These are phyloP conservation scores for Spicauda simplicius DNA, from an alignment of 2,888 invertebrate species.

Conservation along the genomic window DNA sequence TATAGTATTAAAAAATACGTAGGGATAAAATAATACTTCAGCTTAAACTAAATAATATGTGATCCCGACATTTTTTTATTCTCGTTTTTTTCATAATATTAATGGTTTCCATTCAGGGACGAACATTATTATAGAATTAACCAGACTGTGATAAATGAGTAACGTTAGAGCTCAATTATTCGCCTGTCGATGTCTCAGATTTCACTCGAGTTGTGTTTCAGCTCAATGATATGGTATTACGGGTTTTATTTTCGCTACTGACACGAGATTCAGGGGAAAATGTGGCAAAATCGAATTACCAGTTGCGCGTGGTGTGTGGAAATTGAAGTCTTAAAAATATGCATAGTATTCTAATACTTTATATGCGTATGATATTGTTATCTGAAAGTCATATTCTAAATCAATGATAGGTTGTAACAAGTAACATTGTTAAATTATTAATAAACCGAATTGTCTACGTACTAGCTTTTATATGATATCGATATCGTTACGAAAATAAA, in stretches of 20 bases:
- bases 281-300: slow-evolving; percentile 12
- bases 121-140: neutral
- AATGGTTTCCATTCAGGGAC: too few relatives aligned
- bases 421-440: too few relatives aligned
- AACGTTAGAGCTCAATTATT: slow-evolving; percentile 7
- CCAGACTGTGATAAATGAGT: neutral
- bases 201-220: slow-evolving; percentile 17
- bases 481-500: too few relatives aligned
- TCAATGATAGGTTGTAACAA: too few relatives aligned
- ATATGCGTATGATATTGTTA: neutral
- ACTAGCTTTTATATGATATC: too few relatives aligned
- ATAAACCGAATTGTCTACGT: too few relatives aligned
- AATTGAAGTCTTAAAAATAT: slow-evolving; percentile 6
- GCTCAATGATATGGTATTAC: neutral
- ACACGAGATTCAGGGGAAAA: neutral
- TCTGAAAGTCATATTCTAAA: too few relatives aligned
- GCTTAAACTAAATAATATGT: too few relatives aligned
- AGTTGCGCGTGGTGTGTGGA: neutral
- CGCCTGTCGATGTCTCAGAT: slow-evolving; percentile 11
- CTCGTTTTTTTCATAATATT: too few relatives aligned
- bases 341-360: neutral
- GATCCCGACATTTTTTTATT: too few relatives aligned
- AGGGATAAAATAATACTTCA: too few relatives aligned
- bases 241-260: slow-evolving; percentile 1
- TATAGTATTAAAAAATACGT: too few relatives aligned